A percentile compares a stretch with the other conserved stretches of the same genome.
phyloP scores from a whole-genome alignment of 2,113 vertebrate genomes.

The Phalacrocorax carbo region DNA sequence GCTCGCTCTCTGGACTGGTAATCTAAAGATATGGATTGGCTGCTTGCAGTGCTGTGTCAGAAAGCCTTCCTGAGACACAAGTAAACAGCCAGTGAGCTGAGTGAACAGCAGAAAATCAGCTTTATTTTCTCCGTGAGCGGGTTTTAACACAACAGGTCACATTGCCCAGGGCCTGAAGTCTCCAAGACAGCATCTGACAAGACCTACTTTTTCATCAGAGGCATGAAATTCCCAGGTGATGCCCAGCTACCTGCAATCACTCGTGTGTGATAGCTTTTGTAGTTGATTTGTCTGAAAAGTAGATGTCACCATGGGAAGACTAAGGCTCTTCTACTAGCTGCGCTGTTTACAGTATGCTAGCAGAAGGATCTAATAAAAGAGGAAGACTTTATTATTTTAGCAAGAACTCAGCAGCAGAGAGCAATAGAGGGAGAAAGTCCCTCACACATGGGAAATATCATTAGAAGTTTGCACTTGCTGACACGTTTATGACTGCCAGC shows the following conservation, averaged over 20 bases:
- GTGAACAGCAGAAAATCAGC: not conserved
- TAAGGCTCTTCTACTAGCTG: not conserved
- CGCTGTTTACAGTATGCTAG: not conserved
- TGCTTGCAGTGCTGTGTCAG: not conserved
- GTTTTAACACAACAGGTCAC: conserved; percentile 80
- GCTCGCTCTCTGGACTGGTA: not conserved
- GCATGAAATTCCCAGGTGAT: conserved; percentile 49
- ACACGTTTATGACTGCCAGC: not conserved
- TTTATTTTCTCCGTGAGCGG: conserved; percentile 66
- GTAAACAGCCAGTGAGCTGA: not conserved
- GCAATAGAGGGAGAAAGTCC: not conserved
- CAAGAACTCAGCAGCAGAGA: not conserved
- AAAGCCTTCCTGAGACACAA: not conserved
- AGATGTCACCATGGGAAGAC: not conserved
- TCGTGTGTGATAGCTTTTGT: conserved; percentile 67
- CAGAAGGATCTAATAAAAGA: not conserved
- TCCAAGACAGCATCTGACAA: conserved; percentile 75
- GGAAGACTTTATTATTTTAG: not conserved
- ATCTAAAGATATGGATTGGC: not conserved
- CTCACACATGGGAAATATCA: not conserved
- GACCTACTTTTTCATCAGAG: conserved; percentile 76
- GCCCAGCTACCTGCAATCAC: conserved; percentile 69
- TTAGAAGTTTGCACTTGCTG: not conserved
- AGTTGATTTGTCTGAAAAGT: conserved; percentile 55
- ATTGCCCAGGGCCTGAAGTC: conserved; percentile 78